phyloP scores from a whole-genome alignment of 2,888 invertebrate genomes.

The Cerceris rybyensis region DNA sequence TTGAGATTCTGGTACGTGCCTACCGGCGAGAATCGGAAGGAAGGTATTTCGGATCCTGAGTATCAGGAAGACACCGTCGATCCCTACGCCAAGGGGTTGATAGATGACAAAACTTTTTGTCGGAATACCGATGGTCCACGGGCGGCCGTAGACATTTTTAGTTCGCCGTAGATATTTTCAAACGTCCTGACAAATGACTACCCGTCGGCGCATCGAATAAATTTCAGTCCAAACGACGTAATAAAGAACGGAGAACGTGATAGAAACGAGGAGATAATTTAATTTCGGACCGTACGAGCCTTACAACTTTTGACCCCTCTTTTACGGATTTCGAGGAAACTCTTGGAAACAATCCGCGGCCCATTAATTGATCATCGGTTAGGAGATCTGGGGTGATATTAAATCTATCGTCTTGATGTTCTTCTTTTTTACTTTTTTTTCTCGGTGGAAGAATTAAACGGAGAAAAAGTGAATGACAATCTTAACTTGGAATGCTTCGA shows the following conservation, averaged over 20 bases:
- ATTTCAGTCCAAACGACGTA: slow-evolving; percentile 53
- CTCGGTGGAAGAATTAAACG: slow-evolving; percentile 11
- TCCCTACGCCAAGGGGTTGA: slow-evolving; percentile 44
- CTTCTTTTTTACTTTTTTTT: slow-evolving; percentile 24
- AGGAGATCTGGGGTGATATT: slow-evolving; percentile 25
- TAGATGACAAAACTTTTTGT: slow-evolving; percentile 60
- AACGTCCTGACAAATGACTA: slow-evolving; percentile 64
- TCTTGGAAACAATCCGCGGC: slow-evolving; percentile 34
- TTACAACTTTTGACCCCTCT: slow-evolving; percentile 12
- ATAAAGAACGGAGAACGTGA: slow-evolving; percentile 42
- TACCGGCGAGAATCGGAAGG: not conserved
- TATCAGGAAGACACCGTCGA: slow-evolving; percentile 13
- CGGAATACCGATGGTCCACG: slow-evolving; percentile 39
- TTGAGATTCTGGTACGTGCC: not conserved
- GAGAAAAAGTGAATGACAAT: no score
- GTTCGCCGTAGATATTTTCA: slow-evolving; percentile 62
- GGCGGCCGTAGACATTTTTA: slow-evolving; percentile 44
- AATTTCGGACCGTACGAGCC: slow-evolving; percentile 28
- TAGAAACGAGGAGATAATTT: slow-evolving; percentile 53
- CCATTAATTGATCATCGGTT: slow-evolving; percentile 40
- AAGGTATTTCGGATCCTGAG: slow-evolving; percentile 39
- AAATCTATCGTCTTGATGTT: slow-evolving; percentile 37
- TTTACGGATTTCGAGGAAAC: slow-evolving; percentile 26
- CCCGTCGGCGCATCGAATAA: slow-evolving; percentile 56
- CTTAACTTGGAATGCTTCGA: not conserved